These are phyloP conservation scores for Anoplius nigerrimus DNA, from an alignment of 2,888 invertebrate species.

Conservation along the genomic window DNA sequence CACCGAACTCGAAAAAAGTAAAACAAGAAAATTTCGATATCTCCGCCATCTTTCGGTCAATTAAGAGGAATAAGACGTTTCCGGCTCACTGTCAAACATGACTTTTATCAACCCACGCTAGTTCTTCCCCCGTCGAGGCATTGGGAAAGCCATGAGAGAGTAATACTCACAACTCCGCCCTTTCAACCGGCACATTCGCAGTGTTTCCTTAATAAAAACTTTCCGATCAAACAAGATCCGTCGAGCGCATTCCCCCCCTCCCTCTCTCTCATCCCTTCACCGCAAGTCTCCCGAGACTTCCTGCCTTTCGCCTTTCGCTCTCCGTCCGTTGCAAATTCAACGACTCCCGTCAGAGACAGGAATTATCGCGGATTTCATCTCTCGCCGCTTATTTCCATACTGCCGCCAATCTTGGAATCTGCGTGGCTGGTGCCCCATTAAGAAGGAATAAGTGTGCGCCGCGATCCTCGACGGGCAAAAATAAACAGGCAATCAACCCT, in stretches of 20 bases:
- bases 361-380: slow-evolving; percentile 49
- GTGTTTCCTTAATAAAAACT: background rate
- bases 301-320: slow-evolving; percentile 9
- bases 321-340: background rate
- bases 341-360: slow-evolving; percentile 30
- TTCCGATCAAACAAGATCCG: background rate
- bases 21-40: no score
- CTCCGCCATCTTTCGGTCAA: no score
- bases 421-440: slow-evolving; percentile 25
- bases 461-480: slow-evolving; percentile 14
- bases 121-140: no score
- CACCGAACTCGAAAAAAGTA: no score
- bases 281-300: background rate
- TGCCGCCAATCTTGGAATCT: slow-evolving; percentile 39
- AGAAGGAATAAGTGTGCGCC: slow-evolving; percentile 20
- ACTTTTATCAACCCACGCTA: no score
- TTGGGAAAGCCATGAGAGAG: no score
- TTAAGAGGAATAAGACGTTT: no score
- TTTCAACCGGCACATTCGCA: background rate
- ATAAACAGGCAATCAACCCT: slow-evolving; percentile 33
- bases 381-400: slow-evolving; percentile 43
- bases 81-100: no score
- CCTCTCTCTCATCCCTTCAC: no score
- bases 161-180: no score
- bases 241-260: no score